Evolutionary conservation across 2,113 vertebrate genomes (phyloP).

Genomic region (Pseudonaja textilis): DNA sequence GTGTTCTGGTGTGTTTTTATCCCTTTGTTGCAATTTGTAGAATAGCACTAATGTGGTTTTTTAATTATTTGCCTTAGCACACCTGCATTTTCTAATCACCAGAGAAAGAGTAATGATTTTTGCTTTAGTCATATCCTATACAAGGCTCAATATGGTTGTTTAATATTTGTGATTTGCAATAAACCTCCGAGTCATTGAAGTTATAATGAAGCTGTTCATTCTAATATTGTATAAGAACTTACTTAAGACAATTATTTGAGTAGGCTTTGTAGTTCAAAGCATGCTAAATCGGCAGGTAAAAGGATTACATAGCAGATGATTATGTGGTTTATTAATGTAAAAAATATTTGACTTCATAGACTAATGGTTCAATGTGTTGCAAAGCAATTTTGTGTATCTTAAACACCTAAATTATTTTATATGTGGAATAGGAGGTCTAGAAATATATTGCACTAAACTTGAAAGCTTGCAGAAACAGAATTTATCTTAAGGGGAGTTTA

Average conservation of each 20-base stretch:
- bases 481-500: not conserved
- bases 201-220: not conserved
- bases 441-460: not conserved
- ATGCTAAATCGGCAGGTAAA: not conserved
- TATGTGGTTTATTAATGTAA: not conserved
- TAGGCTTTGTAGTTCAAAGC: not conserved
- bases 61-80: not conserved
- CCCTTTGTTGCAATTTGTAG: not conserved
- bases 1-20: not conserved
- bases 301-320: not conserved
- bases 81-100: not conserved
- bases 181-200: not conserved
- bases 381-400: not conserved
- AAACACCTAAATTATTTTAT: not conserved
- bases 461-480: not conserved
- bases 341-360: not conserved
- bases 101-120: not conserved
- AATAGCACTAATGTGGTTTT: not conserved
- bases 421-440: not conserved
- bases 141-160: not conserved
- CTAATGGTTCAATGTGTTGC: not conserved
- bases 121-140: not conserved
- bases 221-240: not conserved
- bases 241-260: not conserved
- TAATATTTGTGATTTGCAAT: not conserved